A percentile compares a stretch with the other conserved stretches of the same genome.
Conservation (phyloP, 2,797 vertebrate genomes). For the Diceros bicornis region DNA sequence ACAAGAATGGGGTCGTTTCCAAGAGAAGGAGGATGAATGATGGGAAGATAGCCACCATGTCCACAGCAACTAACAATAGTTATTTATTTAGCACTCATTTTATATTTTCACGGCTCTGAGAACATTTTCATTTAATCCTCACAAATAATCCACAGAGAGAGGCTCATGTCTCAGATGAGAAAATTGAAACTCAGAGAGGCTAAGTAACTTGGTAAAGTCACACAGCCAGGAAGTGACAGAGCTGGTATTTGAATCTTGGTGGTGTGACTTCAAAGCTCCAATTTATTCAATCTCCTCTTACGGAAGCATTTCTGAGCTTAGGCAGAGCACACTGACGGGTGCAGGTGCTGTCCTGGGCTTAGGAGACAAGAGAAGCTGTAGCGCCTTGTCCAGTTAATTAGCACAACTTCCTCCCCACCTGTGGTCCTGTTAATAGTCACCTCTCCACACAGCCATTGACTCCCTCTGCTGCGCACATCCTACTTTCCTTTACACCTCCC, state of each 20-base stretch:
- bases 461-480: not conserved
- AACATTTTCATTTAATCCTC: not conserved
- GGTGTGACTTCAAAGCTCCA: slow-evolving; percentile 1
- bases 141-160: not conserved
- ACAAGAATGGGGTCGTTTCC: not conserved
- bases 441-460: not conserved
- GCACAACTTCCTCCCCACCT: slow-evolving; percentile 22
- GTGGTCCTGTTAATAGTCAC: not conserved
- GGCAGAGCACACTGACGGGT: not conserved
- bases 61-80: not conserved
- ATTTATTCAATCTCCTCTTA: not conserved
- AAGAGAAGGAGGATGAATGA: not conserved
- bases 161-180: slow-evolving; percentile 16
- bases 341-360: not conserved
- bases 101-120: not conserved
- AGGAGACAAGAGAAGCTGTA: not conserved
- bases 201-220: slow-evolving; percentile 16
- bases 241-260: not conserved
- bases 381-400: slow-evolving; percentile 58
- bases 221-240: not conserved
- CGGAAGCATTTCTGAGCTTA: slow-evolving; percentile 5
- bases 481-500: not conserved
- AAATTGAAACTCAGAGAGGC: slow-evolving; percentile 10
- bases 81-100: not conserved
- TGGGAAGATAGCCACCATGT: not conserved